phyloP scores from a whole-genome alignment of 1,140 invertebrate genomes.

The Berghia stephanieae region DNA sequence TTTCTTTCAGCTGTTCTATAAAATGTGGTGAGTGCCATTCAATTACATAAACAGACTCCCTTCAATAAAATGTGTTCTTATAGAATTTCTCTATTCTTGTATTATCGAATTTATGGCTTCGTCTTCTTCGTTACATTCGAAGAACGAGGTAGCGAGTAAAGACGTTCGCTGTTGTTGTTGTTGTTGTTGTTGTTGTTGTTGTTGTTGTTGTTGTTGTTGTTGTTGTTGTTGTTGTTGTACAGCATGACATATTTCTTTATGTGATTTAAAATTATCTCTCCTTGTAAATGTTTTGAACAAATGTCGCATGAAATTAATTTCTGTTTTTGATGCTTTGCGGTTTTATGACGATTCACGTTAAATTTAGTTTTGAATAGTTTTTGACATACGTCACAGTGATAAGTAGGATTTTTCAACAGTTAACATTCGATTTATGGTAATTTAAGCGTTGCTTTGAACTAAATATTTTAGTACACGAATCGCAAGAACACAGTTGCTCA shows the following conservation, averaged over 20 bases:
- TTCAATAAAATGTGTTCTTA: background rate
- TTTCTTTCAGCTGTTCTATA: background rate
- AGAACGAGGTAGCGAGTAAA: background rate
- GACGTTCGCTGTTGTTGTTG: background rate
- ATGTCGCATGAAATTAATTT: background rate
- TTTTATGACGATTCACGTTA: too few species aligned
- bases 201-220: too few species aligned
- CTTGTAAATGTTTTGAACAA: background rate
- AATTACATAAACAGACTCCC: background rate
- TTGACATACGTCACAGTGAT: too few species aligned
- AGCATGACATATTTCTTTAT: background rate
- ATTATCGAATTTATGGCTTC: background rate
- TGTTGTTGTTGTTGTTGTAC: too few species aligned
- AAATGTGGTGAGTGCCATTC: background rate
- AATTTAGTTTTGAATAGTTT: too few species aligned
- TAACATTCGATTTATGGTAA: too few species aligned
- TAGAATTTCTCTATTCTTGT: background rate
- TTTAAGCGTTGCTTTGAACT: too few species aligned
- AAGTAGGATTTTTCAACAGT: too few species aligned
- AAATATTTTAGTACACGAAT: too few species aligned
- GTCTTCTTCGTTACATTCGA: background rate
- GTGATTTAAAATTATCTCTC: background rate
- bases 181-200: background rate
- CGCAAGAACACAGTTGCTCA: too few species aligned
- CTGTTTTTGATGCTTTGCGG: too few species aligned